Base-by-base conservation (phyloP, 2,113 vertebrate genomes). In the human (Homo sapiens) region DNA sequence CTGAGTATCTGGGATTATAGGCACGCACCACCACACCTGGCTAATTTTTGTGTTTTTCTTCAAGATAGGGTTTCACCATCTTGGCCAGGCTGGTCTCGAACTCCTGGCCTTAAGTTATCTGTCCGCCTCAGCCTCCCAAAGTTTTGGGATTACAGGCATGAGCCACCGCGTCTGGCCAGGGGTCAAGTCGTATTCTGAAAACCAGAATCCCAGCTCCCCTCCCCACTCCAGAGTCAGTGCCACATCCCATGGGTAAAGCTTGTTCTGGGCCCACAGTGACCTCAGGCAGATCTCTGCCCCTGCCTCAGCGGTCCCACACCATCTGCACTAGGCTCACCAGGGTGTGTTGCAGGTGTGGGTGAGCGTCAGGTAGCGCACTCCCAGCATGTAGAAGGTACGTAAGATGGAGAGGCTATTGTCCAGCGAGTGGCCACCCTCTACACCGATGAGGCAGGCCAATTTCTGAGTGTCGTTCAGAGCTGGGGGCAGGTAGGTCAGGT, bases 341-440 rank as follows among this genome's bases (percentile, higher is more conserved):
- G 99, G 99, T 0, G 99, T 99, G 97, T 99, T 99, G 99, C 99
- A 99, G 96, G 98, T 99, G 93, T 99, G 99, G 1, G 99, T 99
- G 82, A 99, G 98, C 0, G 99, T 97, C 99, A 99, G 99, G 97
- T 99, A 99, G 78, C 99, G 99, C 43, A 99, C 99, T 18, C 99
- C 99, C 45, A 99, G 98, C 81, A 99, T 98, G 92, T 99, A 99
- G 96, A 99, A 99, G 99, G 99, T 99, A 92, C 99, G 98, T 83
- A 99, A 98, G 3, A 99, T 3, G 20, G 99, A 98, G 92, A 99
- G 97, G 95, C 99, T 99, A 98, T 99, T 99, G 98, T 99, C 99
- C 43, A 99, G 99, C 2, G 99, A 99, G 97, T 99, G 99, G 1
- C 99, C 99, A 8, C 99, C 99, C 97, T 99, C 99, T 50, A 99